Percentiles rank a stretch among this genome's conserved stretches.
phyloP scores from a whole-genome alignment of 64 coral and sea anemone genomes.

The Montipora cactus region DNA sequence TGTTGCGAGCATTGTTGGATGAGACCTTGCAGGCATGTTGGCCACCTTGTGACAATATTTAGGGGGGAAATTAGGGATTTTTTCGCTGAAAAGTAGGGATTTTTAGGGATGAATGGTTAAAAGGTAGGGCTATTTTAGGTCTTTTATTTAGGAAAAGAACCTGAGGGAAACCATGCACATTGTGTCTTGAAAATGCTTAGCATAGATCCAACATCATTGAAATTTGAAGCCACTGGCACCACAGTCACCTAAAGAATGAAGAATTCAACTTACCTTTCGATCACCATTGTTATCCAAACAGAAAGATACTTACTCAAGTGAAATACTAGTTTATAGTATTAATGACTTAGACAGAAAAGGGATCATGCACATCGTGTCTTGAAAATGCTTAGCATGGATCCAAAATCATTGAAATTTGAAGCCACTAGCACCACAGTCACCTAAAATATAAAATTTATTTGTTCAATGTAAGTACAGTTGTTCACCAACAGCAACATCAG shows the following conservation, averaged over 20 bases:
- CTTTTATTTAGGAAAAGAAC: background rate
- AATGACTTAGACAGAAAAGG: background rate
- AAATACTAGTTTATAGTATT: background rate
- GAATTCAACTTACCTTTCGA: constrained; percentile 34
- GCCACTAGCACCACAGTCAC: constrained; percentile 35
- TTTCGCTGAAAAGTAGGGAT: too few species aligned
- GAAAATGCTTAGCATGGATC: constrained; percentile 41
- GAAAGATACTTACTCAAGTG: constrained; percentile 33
- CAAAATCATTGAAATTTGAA: constrained; percentile 28
- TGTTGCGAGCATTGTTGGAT: too few species aligned
- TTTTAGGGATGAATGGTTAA: background rate
- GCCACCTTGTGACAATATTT: too few species aligned
- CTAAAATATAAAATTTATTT: constrained; percentile 39
- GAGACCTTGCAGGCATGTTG: too few species aligned
- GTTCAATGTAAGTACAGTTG: background rate
- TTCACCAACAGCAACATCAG: constrained; percentile 10
- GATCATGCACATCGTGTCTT: background rate
- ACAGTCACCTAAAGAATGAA: background rate
- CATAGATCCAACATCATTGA: too few species aligned
- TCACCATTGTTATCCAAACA: constrained; percentile 16
- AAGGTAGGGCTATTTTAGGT: background rate
- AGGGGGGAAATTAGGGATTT: too few species aligned
- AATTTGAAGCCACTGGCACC: too few species aligned
- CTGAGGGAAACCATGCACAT: too few species aligned
- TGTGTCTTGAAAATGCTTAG: too few species aligned